phyloP scores from a whole-genome alignment of 92 coral and sea anemone species.

The Zoanthus gigantus region DNA sequence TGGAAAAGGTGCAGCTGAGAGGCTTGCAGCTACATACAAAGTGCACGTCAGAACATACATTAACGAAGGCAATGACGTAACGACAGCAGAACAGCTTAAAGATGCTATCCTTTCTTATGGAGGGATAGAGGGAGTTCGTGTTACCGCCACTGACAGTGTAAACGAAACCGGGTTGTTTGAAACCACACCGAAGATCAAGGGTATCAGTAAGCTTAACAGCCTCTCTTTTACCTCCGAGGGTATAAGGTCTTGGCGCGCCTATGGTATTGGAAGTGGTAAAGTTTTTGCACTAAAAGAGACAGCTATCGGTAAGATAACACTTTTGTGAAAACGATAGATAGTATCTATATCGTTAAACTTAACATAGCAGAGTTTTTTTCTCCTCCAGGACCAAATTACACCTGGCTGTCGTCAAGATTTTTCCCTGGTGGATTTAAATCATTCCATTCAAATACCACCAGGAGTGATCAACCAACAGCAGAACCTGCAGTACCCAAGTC shows the following conservation, averaged over 20 bases:
- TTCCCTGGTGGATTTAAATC: slow-evolving; percentile 9
- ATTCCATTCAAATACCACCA: neutral
- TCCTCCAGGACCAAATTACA: slow-evolving; percentile 7
- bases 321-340: no score
- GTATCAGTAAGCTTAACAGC: neutral
- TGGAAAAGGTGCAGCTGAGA: slow-evolving; percentile 3
- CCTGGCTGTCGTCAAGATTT: slow-evolving; percentile 16
- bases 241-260: neutral
- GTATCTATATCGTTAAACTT: no score
- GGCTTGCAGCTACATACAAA: slow-evolving; percentile 5
- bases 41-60: neutral
- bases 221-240: neutral
- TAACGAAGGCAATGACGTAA: neutral
- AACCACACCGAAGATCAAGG: neutral
- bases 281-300: neutral
- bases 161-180: neutral
- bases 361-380: no score
- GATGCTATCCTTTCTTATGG: neutral
- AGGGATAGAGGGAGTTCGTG: neutral
- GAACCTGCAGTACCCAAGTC: slow-evolving; percentile 2
- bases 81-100: neutral
- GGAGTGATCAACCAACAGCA: slow-evolving; percentile 10
- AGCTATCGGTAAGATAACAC: no score
- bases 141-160: neutral
- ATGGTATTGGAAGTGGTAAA: slow-evolving; percentile 1